Conservation (phyloP, 2,113 vertebrate genomes). For the Poeciliopsis turrubarensis region DNA sequence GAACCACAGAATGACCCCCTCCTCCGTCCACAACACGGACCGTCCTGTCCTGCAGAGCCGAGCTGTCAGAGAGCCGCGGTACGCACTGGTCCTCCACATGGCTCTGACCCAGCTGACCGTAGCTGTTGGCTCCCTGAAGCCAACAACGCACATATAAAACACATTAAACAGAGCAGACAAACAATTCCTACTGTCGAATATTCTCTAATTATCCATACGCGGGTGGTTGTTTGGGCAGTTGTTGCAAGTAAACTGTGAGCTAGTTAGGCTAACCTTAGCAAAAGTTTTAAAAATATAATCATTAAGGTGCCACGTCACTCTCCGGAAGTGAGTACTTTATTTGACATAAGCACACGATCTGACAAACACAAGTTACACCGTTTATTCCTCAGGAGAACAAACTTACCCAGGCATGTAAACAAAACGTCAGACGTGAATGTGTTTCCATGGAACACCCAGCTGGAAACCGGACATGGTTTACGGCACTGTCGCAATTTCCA, state of each 20-base stretch:
- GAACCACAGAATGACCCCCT: conserved; percentile 86
- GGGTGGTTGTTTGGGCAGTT: neutral
- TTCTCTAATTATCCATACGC: neutral
- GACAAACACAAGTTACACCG: neutral
- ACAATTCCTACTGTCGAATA: too few species aligned
- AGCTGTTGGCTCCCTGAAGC: conserved; percentile 91
- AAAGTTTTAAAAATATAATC: neutral
- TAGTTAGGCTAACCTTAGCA: conserved; percentile 36
- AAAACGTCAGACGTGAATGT: conserved; percentile 23
- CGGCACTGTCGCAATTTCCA: conserved; percentile 61
- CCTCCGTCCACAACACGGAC: conserved; percentile 83
- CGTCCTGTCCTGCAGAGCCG: conserved; percentile 20
- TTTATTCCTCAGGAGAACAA: neutral
- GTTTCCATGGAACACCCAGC: conserved; percentile 64
- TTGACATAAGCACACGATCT: neutral
- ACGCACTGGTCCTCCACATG: conserved; percentile 83
- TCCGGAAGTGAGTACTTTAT: neutral
- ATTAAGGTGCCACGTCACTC: neutral
- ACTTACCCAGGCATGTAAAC: conserved; percentile 77
- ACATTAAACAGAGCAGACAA: neutral
- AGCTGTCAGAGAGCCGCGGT: conserved; percentile 70
- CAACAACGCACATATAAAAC: neutral
- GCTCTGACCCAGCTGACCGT: conserved; percentile 90
- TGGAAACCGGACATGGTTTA: conserved; percentile 7
- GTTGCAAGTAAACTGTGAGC: neutral